Conservation (phyloP, 2,888 invertebrate genomes). For the Euplexia lucipara region DNA sequence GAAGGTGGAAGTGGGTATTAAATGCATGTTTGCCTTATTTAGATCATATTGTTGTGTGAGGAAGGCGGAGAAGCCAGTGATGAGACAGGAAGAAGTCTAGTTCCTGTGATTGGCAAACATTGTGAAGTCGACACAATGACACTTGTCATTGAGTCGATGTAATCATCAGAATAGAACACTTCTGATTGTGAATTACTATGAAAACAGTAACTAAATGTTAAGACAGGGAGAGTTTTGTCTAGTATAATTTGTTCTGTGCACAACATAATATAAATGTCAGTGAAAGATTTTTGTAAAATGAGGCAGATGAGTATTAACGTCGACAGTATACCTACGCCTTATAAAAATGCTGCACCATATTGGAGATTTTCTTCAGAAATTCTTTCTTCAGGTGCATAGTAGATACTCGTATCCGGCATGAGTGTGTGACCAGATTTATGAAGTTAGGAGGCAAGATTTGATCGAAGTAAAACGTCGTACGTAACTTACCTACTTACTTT, state of each 20-base stretch:
- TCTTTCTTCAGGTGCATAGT: too few relatives aligned
- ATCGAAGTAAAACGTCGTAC: too few relatives aligned
- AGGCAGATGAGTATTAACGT: too few relatives aligned
- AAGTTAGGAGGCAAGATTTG: too few relatives aligned
- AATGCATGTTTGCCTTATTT: conserved; percentile 49
- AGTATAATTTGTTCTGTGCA: not conserved
- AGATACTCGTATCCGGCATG: too few relatives aligned
- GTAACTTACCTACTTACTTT: too few relatives aligned
- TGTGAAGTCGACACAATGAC: not conserved
- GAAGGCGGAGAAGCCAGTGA: conserved; percentile 8
- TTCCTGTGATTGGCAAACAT: not conserved
- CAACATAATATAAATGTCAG: not conserved
- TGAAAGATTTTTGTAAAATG: too few relatives aligned
- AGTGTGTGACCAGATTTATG: too few relatives aligned
- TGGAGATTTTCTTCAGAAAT: too few relatives aligned
- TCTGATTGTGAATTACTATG: not conserved
- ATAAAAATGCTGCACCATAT: too few relatives aligned
- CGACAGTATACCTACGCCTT: too few relatives aligned
- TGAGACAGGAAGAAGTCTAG: conserved; percentile 1
- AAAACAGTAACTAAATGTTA: not conserved
- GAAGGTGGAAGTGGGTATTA: not conserved
- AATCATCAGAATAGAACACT: not conserved
- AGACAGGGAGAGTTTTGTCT: not conserved
- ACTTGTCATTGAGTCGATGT: not conserved
- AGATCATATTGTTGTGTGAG: conserved; percentile 8